Conservation (phyloP, 2,888 invertebrate species). For the Dynastes tityus region DNA sequence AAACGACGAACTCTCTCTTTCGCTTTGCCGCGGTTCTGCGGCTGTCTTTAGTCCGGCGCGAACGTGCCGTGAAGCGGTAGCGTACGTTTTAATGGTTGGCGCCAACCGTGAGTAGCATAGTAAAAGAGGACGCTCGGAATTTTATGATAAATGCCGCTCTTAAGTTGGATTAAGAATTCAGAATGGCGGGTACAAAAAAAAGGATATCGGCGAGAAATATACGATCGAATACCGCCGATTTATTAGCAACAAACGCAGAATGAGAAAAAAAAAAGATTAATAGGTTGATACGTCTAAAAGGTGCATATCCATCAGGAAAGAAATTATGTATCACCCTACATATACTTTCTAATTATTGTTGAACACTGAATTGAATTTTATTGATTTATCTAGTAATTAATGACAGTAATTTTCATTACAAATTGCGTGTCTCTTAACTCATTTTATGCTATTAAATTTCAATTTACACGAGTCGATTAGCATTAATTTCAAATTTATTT, state of each 20-base stretch:
- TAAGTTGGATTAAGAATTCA: constrained; percentile 20
- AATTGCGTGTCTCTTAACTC: too few relatives aligned
- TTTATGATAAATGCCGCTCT: constrained; percentile 25
- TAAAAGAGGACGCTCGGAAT: constrained; percentile 34
- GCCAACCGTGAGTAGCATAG: constrained; percentile 32
- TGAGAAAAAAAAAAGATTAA: too few relatives aligned
- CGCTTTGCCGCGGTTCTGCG: neutral
- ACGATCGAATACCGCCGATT: constrained; percentile 9
- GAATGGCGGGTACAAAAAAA: neutral
- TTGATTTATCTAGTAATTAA: too few relatives aligned
- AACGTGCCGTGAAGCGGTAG: constrained; percentile 20
- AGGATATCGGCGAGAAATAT: neutral
- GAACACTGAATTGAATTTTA: too few relatives aligned
- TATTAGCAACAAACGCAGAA: neutral
- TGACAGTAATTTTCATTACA: too few relatives aligned
- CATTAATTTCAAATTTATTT: too few relatives aligned
- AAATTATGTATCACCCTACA: too few relatives aligned
- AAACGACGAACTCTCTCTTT: constrained; percentile 23
- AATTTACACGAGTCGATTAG: too few relatives aligned
- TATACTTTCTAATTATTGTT: too few relatives aligned
- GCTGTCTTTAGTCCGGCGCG: neutral
- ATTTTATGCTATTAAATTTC: too few relatives aligned
- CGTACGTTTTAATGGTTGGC: constrained; percentile 41
- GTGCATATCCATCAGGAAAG: too few relatives aligned
- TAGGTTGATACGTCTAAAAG: too few relatives aligned